phyloP scores from a whole-genome alignment of 2,113 vertebrate genomes.

The Circaetus gallicus region DNA sequence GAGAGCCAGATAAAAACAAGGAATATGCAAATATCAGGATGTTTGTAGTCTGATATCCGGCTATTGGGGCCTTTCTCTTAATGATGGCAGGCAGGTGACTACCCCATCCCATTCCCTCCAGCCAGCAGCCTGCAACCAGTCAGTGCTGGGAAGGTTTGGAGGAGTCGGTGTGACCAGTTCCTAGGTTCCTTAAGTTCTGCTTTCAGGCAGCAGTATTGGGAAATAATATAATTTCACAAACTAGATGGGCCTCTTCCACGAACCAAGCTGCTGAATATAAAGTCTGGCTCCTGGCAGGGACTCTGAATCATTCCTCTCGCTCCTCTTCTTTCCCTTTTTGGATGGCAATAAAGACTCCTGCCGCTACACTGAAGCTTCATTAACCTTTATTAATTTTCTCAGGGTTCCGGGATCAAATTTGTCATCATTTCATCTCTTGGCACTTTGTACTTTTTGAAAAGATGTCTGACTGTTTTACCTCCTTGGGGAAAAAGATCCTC shows the following conservation, averaged over 20 bases:
- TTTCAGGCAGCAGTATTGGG: not conserved
- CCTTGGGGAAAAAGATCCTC: not conserved
- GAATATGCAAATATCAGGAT: not conserved
- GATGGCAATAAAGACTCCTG: constrained; percentile 9
- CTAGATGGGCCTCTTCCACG: not conserved
- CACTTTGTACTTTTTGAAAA: constrained; percentile 10
- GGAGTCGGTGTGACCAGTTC: not conserved
- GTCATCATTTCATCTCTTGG: constrained; percentile 32
- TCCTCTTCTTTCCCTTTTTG: constrained; percentile 54
- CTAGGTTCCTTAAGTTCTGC: not conserved
- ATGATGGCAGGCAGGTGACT: not conserved
- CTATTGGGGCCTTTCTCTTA: not conserved
- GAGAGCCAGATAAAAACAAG: not conserved
- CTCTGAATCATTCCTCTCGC: constrained; percentile 52
- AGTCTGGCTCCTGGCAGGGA: constrained; percentile 17
- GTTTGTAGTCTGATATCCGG: not conserved
- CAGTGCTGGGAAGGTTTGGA: not conserved
- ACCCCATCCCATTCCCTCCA: not conserved
- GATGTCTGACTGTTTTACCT: constrained; percentile 23
- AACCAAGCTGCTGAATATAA: not conserved
- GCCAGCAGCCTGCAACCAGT: not conserved
- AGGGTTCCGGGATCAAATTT: constrained; percentile 11
- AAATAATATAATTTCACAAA: not conserved
- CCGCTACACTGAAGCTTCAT: constrained; percentile 42
- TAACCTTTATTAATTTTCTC: constrained; percentile 63